Conservation (phyloP, 1,140 invertebrate species). For the Vanessa atalanta region DNA sequence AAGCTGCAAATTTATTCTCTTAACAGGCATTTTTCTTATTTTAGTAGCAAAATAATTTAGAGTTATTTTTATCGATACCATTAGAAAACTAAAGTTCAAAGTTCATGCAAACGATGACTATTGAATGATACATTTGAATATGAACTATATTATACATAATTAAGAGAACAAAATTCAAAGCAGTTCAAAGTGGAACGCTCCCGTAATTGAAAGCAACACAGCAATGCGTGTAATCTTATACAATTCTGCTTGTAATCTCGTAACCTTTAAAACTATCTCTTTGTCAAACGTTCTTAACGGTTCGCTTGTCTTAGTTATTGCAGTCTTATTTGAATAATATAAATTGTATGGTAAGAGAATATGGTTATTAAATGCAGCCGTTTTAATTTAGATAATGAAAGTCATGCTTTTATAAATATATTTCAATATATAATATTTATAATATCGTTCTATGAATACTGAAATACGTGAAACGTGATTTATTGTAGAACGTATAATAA, state of each 20-base stretch:
- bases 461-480: neutral
- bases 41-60: no score
- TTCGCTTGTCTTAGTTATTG: neutral
- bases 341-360: neutral
- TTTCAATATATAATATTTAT: slow-evolving; percentile 3
- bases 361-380: neutral
- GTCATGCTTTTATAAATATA: slow-evolving; percentile 4
- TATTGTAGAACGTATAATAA: neutral
- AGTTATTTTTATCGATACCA: no score
- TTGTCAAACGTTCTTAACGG: slow-evolving; percentile 19
- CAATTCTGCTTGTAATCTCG: slow-evolving; percentile 14
- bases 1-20: no score
- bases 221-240: slow-evolving; percentile 20
- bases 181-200: slow-evolving; percentile 1
- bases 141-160: no score
- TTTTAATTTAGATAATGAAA: slow-evolving; percentile 9
- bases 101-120: no score
- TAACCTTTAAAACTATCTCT: slow-evolving; percentile 23
- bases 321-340: slow-evolving; percentile 3
- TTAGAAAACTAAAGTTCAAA: no score
- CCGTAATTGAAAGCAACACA: slow-evolving; percentile 7
- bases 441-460: neutral
- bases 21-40: no score
- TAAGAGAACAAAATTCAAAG: neutral
- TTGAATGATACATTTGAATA: no score